Base-by-base conservation (phyloP, 2,888 invertebrate species). In the Epiblema foenella region DNA sequence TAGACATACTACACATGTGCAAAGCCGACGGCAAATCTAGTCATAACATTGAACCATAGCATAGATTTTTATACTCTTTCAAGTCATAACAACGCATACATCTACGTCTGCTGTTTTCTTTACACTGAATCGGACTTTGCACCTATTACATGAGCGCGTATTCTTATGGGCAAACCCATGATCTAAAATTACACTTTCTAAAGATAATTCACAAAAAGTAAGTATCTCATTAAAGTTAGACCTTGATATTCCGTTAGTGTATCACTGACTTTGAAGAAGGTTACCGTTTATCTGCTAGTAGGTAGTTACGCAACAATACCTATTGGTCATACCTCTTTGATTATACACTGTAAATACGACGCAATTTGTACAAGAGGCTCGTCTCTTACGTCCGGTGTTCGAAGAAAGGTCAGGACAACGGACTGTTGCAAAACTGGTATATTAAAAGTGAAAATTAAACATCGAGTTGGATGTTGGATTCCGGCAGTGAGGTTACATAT, bases 211-310 rank as follows among this genome's bases (percentile, higher is more conserved):
- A 63, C 57, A 29, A 39, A 65, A 20, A 39, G 15, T 51, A 49
- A 52, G n/a, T 37, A 78, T 77, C 75, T 77, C 1, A 24, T 77
- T 76, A 76, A 76, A 78, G 81, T 85, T 83, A 70, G 81, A 78
- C 89, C 89, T 90, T 89, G 89, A 80, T 78, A 77, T 79, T 80
- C 77, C 77, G 80, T 84, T 84, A 87, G 82, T 81, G 83, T 83
- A 80, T 77, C 75, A 75, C 75, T 89, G 89, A 89, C 91, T 87
- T 89, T 89, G 88, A 77, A 78, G 84, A 89, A 90, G 89, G 90
- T 89, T 86, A 77, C 74, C 75, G 75, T 76, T 81, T 82, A 84
- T 83, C 80, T 79, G 69, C 62, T 17, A 46, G n/a, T n/a, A n/a
- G n/a, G 10, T 24, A 12, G 67, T 62, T 62, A 66, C 60, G 62